Evolutionary conservation across 2,888 invertebrate genomes (phyloP).

Genomic region (Stenotaenia linearis): DNA sequence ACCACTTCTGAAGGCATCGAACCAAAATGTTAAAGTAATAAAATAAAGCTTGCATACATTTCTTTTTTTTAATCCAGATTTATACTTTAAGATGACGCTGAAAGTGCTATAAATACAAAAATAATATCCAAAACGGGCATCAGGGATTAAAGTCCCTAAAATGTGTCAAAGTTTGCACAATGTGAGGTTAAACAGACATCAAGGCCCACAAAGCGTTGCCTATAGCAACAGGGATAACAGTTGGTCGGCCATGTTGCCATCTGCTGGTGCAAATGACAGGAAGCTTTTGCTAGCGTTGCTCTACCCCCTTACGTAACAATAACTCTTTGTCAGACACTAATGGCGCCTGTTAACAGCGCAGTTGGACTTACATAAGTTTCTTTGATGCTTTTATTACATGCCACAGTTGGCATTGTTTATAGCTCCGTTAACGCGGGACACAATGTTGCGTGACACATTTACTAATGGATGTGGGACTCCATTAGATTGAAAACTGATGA

Average conservation of each 20-base stretch:
- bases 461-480: not conserved
- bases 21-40: not conserved
- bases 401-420: not conserved
- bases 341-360: slow-evolving; percentile 6
- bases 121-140: not conserved
- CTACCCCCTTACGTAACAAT: slow-evolving; percentile 1
- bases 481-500: not conserved
- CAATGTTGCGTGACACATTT: not conserved
- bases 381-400: slow-evolving; percentile 19
- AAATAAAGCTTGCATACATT: not conserved
- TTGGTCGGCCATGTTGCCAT: not conserved
- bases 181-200: not conserved
- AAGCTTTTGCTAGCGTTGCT: not conserved
- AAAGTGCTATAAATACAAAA: not conserved
- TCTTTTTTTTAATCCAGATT: not conserved
- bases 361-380: slow-evolving; percentile 8
- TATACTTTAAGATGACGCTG: not conserved
- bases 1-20: not conserved
- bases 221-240: not conserved
- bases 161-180: not conserved
- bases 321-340: slow-evolving; percentile 15
- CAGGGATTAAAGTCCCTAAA: not conserved
- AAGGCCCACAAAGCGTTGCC: not conserved
- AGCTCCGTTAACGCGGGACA: not conserved
- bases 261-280: slow-evolving; percentile 12